These are phyloP conservation scores for Cladopsammia gracilis DNA, from an alignment of 64 coral and sea anemone genomes.

Conservation along the genomic window DNA sequence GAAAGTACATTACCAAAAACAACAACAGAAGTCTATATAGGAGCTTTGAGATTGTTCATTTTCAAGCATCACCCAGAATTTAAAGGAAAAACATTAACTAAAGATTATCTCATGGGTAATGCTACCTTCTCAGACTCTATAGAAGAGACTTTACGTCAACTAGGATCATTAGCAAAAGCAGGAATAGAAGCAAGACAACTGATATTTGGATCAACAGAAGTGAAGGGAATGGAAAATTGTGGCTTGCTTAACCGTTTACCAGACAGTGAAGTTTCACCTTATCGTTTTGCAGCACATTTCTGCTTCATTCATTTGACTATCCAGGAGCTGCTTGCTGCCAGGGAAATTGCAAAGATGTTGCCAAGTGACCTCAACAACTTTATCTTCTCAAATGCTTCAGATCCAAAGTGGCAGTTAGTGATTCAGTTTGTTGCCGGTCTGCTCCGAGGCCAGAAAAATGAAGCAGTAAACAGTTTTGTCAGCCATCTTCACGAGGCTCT, in stretches of 20 bases:
- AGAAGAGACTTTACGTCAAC: constrained; percentile 18
- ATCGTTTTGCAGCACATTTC: neutral
- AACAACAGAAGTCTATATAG: too few species aligned
- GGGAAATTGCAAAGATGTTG: neutral
- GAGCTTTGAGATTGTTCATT: constrained; percentile 59
- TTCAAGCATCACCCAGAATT: constrained; percentile 44
- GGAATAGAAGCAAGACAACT: constrained; percentile 37
- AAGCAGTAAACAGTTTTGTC: neutral
- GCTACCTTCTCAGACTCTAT: neutral
- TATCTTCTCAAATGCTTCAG: neutral
- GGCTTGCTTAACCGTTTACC: constrained; percentile 37
- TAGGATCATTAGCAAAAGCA: constrained; percentile 25
- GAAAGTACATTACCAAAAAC: too few species aligned
- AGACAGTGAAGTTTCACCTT: constrained; percentile 21
- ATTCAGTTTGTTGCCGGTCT: constrained; percentile 11
- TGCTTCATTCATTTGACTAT: constrained; percentile 16
- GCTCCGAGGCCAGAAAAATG: neutral
- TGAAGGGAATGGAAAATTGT: constrained; percentile 11
- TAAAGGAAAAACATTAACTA: neutral
- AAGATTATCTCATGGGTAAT: neutral
- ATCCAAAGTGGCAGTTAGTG: neutral
- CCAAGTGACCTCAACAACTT: neutral
- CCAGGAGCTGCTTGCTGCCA: constrained; percentile 2
- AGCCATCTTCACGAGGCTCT: neutral
- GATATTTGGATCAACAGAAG: constrained; percentile 54